Base-by-base conservation (phyloP, 2,113 vertebrate species). In the Nipponia nippon region DNA sequence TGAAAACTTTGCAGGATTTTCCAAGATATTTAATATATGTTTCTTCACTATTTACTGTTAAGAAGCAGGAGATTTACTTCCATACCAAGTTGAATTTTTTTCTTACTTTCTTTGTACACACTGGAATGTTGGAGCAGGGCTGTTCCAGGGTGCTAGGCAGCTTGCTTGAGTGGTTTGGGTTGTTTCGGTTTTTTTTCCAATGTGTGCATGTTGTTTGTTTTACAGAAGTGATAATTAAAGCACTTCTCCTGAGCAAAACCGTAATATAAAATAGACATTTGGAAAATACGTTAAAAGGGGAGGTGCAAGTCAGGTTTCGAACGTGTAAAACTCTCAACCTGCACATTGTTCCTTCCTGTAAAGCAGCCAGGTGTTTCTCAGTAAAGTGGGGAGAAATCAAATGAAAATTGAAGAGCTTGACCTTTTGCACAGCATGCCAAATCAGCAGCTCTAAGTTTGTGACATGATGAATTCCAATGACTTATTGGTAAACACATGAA, bases 201-300 rank as follows among this genome's bases (percentile, higher is more conserved):
- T 52, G n/a, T 50, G 6, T 87, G 26, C 11, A 17, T 79, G 78
- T 76, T 87, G 49, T 22, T 69, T 93, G 40, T 59, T 87, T 93
- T 88, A 63, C 80, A 94, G 91, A 91, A 76, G 88, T 73, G 71
- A 91, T 93, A 83, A 96, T 97, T 96, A 85, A 92, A 94, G 34
- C 69, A 87, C 89, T 89, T 89, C 42, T 81, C 34, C 34, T 49
- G 88, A 46, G 63, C 80, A 88, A 96, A 90, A 89, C 85, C 11
- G 0, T 80, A 38, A 87, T 92, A 69, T 58, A 82, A 88, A 95
- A 93, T 93, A 81, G 44, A 67, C 34, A 13, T 50, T 95, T 78
- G 79, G 67, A 81, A 91, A 96, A 56, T 66, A 36, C 0, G 7
- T 69, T 85, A 80, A 34, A 76, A 90, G n/a, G 67, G 46, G 34